Percentiles rank a stretch among this genome's conserved stretches.
These are phyloP conservation scores for Baccha elongata DNA, from an alignment of 2,888 invertebrate genomes.

Conservation along the genomic window DNA sequence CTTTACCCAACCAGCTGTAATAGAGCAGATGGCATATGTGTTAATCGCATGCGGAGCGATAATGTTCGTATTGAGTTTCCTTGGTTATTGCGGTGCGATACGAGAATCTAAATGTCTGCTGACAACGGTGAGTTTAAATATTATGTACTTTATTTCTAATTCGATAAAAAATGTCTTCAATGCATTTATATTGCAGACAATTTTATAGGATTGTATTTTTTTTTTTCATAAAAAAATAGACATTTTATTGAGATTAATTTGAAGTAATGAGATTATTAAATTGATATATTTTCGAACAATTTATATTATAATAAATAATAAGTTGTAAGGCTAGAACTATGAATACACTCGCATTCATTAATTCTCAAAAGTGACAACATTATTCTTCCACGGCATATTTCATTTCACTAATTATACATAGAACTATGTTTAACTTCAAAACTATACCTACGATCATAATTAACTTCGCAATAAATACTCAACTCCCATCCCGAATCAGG, in stretches of 20 bases:
- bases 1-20: slow-evolving; percentile 85
- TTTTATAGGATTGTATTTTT: no score
- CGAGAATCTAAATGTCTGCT: slow-evolving; percentile 87
- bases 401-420: neutral
- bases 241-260: no score
- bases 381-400: slow-evolving; percentile 1
- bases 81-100: slow-evolving; percentile 88
- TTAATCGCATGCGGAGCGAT: slow-evolving; percentile 87
- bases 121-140: slow-evolving; percentile 85
- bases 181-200: no score
- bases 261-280: no score
- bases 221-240: no score
- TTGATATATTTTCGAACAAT: no score
- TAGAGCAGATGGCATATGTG: slow-evolving; percentile 87
- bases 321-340: neutral
- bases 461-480: slow-evolving; percentile 59
- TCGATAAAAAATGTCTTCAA: neutral
- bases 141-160: slow-evolving; percentile 1
- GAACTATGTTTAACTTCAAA: neutral
- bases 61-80: slow-evolving; percentile 88
- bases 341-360: neutral
- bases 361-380: neutral
- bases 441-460: slow-evolving; percentile 15
- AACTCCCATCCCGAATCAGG: slow-evolving; percentile 52
- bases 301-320: no score